Evolutionary conservation across 53 echinoderm and acorn worm species (phyloP).

Genomic region (Temnopleurus reevesii): DNA sequence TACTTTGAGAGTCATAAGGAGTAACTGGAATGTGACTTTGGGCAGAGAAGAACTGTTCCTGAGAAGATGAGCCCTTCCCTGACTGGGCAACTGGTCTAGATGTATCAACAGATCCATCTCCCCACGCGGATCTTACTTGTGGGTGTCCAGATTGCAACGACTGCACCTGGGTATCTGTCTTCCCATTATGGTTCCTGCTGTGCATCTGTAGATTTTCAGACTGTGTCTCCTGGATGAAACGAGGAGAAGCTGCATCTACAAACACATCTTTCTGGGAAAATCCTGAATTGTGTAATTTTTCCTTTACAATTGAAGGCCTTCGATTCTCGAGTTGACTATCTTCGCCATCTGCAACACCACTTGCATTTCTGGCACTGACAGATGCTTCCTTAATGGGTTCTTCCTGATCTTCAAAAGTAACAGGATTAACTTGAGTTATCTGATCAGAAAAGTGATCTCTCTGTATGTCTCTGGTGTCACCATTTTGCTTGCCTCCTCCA

Average conservation of each 20-base stretch:
- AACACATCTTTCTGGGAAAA: background rate
- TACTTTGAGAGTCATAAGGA: background rate
- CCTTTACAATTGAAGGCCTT: slow-evolving; percentile 6
- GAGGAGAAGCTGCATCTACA: slow-evolving; percentile 5
- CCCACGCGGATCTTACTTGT: background rate
- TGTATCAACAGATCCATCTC: background rate
- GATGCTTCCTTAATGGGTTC: background rate
- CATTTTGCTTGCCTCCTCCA: background rate
- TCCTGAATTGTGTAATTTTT: slow-evolving; percentile 43
- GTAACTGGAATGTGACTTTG: slow-evolving; percentile 21
- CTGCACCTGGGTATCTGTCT: background rate
- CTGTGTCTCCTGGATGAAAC: background rate
- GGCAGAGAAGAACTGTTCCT: slow-evolving; percentile 8
- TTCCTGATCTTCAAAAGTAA: background rate
- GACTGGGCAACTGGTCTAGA: background rate
- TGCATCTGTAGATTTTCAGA: slow-evolving; percentile 6
- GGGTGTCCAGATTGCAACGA: background rate
- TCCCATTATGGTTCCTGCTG: background rate
- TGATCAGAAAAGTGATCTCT: background rate
- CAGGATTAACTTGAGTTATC: background rate
- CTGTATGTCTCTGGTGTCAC: background rate
- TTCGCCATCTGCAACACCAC: background rate
- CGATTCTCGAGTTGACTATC: background rate
- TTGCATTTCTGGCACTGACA: background rate
- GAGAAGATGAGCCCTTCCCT: background rate